Percentiles rank a stretch among this genome's conserved stretches.
phyloP scores from a whole-genome alignment of 2,888 invertebrate species.

The Emmelina monodactyla region DNA sequence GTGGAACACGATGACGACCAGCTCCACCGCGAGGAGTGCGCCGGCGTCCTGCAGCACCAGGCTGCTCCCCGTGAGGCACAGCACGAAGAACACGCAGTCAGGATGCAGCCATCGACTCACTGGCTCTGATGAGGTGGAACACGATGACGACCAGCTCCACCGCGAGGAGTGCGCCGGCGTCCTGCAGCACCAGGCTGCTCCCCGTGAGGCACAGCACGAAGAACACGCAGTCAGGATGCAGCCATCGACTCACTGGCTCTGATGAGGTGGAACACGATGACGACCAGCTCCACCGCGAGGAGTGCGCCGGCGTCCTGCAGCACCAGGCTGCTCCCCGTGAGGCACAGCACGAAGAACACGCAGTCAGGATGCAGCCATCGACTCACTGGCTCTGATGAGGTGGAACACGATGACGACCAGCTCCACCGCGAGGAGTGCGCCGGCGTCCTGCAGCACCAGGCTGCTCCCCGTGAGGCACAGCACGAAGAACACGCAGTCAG shows the following conservation, averaged over 20 bases:
- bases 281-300: conserved; percentile 33
- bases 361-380: no score
- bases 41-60: conserved; percentile 49
- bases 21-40: conserved; percentile 34
- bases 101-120: no score
- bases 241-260: conserved; percentile 47
- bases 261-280: conserved; percentile 34
- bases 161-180: conserved; percentile 35
- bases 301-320: conserved; percentile 44
- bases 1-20: conserved; percentile 33
- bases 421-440: conserved; percentile 37
- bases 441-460: conserved; percentile 47
- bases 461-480: conserved; percentile 49
- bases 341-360: conserved; percentile 44
- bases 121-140: conserved; percentile 36
- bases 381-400: conserved; percentile 43
- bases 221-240: no score
- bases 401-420: conserved; percentile 33
- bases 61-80: conserved; percentile 48
- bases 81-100: conserved; percentile 45
- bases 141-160: conserved; percentile 36
- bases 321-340: conserved; percentile 49
- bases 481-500: conserved; percentile 46
- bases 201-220: conserved; percentile 48
- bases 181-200: conserved; percentile 50